These are phyloP conservation scores for Luehdorfia chinensis DNA, from an alignment of 1,140 invertebrate species.

Conservation along the genomic window DNA sequence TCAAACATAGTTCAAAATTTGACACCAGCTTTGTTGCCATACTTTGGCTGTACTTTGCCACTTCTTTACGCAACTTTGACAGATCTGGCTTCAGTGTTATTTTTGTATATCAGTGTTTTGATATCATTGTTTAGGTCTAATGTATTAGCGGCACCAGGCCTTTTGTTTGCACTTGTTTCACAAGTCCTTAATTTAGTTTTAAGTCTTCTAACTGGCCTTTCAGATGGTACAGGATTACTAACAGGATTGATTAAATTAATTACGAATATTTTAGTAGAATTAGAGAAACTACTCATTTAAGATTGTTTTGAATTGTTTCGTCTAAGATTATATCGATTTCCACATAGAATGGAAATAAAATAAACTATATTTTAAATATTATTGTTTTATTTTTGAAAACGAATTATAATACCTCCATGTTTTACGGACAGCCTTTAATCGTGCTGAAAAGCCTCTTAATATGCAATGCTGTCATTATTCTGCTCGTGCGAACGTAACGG, in stretches of 20 bases:
- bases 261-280: constrained; percentile 50
- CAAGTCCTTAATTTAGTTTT: constrained; percentile 56
- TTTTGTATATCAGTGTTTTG: constrained; percentile 61
- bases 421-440: too few species aligned
- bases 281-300: constrained; percentile 57
- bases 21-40: constrained; percentile 57
- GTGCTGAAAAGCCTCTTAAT: too few species aligned
- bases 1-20: constrained; percentile 65
- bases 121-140: constrained; percentile 63
- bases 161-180: constrained; percentile 45
- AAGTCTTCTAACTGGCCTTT: constrained; percentile 46
- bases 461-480: too few species aligned
- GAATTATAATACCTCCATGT: too few species aligned
- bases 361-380: too few species aligned
- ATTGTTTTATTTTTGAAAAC: too few species aligned
- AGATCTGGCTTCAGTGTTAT: constrained; percentile 60
- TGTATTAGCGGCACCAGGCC: constrained; percentile 53
- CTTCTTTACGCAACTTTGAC: constrained; percentile 60
- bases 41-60: constrained; percentile 63
- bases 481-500: too few species aligned
- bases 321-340: too few species aligned
- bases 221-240: constrained; percentile 48
- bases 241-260: constrained; percentile 57
- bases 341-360: too few species aligned
- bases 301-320: too few species aligned